Base-by-base conservation (phyloP, 1,140 invertebrate species). In the Aphidius ervi region DNA sequence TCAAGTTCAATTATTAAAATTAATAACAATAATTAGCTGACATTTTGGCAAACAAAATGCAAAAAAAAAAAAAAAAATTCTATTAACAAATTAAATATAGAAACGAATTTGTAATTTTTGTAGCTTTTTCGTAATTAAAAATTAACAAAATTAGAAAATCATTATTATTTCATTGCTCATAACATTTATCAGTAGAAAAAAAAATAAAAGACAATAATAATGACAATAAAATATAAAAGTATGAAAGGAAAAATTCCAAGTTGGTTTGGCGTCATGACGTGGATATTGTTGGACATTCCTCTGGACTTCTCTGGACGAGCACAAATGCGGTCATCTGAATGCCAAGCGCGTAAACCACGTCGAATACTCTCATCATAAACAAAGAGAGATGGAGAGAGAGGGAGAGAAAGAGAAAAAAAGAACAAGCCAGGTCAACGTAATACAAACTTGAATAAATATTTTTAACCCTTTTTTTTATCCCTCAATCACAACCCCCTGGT, bases 251-350 rank as follows among this genome's bases (percentile, higher is more conserved):
- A 70, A 77, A 75, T 76, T 77, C 73, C 71, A 67, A 65, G 60
- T 64, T 67, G 66, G 67, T 68, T 64, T 49, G 66, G 70, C 68
- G 68, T 73, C 66, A 72, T 68, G 74, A 74, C 68, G 70, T 69
- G 67, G 74, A 77, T 77, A 77, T 77, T 76, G 75, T 77, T 74
- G 73, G 70, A 75, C 74, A 76, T 77, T 77, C 75, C 74, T 76
- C 70, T 74, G 73, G 67, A 72, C 70, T 77, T 74, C 74, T 76
- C 70, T 74, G 73, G 67, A 72, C 70, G 70, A 16, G 53, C 70
- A 72, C 70, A 74, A 77, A 76, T 76, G 75, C 71, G 75, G 75
- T 77, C 75, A 77, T 77, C 72, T 73, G 74, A 77, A 76, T 77
- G 74, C 73, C 68, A 71, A 69, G 71, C 72, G 74, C 75, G 75